Evolutionary conservation across 2,113 vertebrate species (phyloP), one percentile per base, ranked within the genome.

Genomic region (Telmatochromis sp.): DNA sequence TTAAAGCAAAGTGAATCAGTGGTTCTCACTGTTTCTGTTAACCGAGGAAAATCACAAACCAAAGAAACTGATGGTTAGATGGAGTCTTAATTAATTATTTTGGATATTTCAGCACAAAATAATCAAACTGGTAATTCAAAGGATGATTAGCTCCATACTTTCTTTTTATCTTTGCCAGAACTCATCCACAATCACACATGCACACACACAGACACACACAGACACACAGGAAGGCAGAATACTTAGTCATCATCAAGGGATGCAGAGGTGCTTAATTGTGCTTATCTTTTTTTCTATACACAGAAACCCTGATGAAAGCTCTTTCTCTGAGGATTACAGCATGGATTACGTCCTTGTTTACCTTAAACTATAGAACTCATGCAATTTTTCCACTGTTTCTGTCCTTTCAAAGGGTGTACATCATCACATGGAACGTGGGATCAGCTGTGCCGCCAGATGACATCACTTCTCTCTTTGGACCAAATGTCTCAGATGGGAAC

Each of bases 391-490:
- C 82, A 14, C 65, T 23, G 28, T 75, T 60, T 26, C 81, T 85
- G 4, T 78, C 79, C 83, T 81, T 78, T 83, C 31, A 23, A 90
- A 99, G 99, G 95, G 97, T 99, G 90, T 97, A 97, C 80, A 97
- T 99, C 75, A 95, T 99, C 95, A 99, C 99, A 3, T 99, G 99
- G 99, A 99, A 99, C 0, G 99, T 99, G 85, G 99, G 98, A 63
- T 98, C 97, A 4, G 97, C 98, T 83, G 97, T 99, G 94, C 98
- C 98, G 11, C 98, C 98, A 0, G 97, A 96, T 3, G 98, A 99
- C 81, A 97, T 99, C 95, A 97, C 96, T 0, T 97, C 98, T 86
- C 95, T 99, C 90, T 97, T 99, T 54, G 97, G 97, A 86, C 97
- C 98, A 88, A 97, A 97, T 84, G 93, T 97, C 7, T 95, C 96